Base-by-base conservation (phyloP, 2,888 invertebrate genomes). In the Gryllus longicercus region DNA sequence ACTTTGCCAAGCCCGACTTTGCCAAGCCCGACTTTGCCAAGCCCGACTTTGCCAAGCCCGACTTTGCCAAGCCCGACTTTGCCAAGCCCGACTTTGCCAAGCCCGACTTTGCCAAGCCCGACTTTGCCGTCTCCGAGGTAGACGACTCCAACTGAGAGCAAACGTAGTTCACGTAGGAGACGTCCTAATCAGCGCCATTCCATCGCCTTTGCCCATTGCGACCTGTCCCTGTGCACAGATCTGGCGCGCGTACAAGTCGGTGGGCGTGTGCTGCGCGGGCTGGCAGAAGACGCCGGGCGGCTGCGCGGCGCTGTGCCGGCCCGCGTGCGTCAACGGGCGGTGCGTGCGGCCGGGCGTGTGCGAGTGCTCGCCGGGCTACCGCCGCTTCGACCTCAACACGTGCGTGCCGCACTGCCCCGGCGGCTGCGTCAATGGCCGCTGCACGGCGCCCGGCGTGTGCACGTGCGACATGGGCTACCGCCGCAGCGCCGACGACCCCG, bases 391-490 rank as follows among this genome's bases (percentile, higher is more conserved):
- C 8, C 81, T 80, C 75, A 77, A 74, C 74, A 79, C 81, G 5
- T 82, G 82, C 51, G 50, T 75, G 12, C 81, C 82, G 16, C 49
- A 51, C 25, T 82, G 88, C 83, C 83, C 84, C 2, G 86, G 86
- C 2, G 82, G 84, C 12, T 90, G 90, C 82, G 82, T 84, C 77
- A 84, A 87, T 8, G 87, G 86, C 4, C 86, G 86, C 76, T 88
- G 88, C 82, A 85, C 86, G 21, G 87, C 85, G 23, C 88, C 88
- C 11, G 85, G 88, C 80, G 84, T 83, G 50, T 88, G 88, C 82
- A 85, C 86, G 50, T 88, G 88, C 83, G 84, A 85, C 8, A 83
- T 84, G 50, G 88, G 88, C 2, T 84, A 51, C 74, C 51, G 49
- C 38, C 80, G 51, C 63, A 78, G 75, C n/a, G n/a, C 63, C n/a